Evolutionary conservation across 2,797 vertebrate species (phyloP).

Genomic region (Chelon labrosus): DNA sequence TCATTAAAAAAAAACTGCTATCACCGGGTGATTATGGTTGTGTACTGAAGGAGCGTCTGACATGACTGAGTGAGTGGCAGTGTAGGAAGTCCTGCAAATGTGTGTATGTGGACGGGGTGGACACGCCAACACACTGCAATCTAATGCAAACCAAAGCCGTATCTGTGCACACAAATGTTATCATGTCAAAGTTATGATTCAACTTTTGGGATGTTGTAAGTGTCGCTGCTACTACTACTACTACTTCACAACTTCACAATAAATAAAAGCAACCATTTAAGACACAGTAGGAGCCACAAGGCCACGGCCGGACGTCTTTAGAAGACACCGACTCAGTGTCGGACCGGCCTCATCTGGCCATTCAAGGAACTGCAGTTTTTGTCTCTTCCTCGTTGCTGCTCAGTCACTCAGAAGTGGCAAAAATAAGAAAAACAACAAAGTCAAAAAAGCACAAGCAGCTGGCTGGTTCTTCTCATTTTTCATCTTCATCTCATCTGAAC

Average conservation of each 20-base stretch:
- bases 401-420: no score
- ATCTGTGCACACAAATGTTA: constrained; percentile 15
- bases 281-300: no score
- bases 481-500: no score
- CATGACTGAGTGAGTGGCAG: constrained; percentile 15
- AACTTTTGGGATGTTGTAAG: background rate
- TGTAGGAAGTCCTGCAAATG: background rate
- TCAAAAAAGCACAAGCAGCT: no score
- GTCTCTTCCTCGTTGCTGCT: no score
- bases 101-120: background rate
- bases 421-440: no score
- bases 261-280: background rate
- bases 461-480: no score
- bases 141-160: constrained; percentile 39
- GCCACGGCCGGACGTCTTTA: no score
- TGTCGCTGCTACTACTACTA: background rate
- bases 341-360: no score
- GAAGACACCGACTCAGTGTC: no score
- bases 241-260: background rate
- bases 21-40: constrained; percentile 37
- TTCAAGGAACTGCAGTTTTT: no score
- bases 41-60: constrained; percentile 54
- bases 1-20: constrained; percentile 32
- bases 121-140: constrained; percentile 33
- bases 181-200: constrained; percentile 13